These are phyloP conservation scores for Crocallis elinguaria DNA, from an alignment of 2,888 invertebrate species.

Conservation along the genomic window DNA sequence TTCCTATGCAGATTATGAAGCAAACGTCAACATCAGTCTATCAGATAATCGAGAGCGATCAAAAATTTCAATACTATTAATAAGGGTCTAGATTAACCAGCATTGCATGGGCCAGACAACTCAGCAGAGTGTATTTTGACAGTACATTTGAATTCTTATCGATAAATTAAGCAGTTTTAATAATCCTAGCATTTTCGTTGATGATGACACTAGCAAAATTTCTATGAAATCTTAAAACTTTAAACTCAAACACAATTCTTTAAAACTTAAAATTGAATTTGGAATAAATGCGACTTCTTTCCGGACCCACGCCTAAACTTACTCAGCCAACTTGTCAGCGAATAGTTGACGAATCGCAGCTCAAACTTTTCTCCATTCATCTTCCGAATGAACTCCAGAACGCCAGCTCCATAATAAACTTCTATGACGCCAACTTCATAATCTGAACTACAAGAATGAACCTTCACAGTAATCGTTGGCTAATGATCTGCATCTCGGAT, in stretches of 20 bases:
- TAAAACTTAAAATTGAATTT: constrained; percentile 25
- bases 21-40: no score
- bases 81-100: no score
- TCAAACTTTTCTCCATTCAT: constrained; percentile 55
- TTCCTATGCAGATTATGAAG: no score
- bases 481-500: constrained; percentile 51
- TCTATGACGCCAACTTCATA: constrained; percentile 19
- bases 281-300: constrained; percentile 8
- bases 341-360: constrained; percentile 46
- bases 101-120: no score
- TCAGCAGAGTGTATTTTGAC: no score
- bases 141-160: no score
- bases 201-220: no score
- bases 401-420: constrained; percentile 13
- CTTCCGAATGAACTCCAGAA: constrained; percentile 42
- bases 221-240: no score
- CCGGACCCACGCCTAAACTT: constrained; percentile 15
- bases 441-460: constrained; percentile 15
- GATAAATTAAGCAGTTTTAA: no score
- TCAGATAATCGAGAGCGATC: no score
- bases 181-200: no score
- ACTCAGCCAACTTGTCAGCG: constrained; percentile 16
- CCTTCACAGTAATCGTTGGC: constrained; percentile 51
- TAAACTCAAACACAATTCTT: neutral
- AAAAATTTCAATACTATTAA: no score